Evolutionary conservation across 2,888 invertebrate species (phyloP), one percentile per base, ranked within the genome.

Genomic region (Coenonympha glycerion): DNA sequence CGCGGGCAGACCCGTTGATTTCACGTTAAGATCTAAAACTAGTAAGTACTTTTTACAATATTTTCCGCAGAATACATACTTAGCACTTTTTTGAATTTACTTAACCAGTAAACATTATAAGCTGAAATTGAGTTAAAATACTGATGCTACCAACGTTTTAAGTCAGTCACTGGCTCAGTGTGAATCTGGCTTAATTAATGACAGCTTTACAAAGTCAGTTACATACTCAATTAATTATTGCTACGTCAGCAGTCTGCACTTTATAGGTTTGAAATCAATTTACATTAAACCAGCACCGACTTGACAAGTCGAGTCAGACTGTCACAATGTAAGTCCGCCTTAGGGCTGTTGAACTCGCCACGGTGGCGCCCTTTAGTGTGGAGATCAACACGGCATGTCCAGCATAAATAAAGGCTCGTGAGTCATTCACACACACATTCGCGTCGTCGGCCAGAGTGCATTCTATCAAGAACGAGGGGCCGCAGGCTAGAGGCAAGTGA

Each of bases 381-480:
- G 52, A 52, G 52, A 47, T 47, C 34, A 34, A 34, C 44, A 13
- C 22, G 15, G 31, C 31, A 44, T 45, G 34, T 21, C 47, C 52
- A 48, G 52, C 52, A 48, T 33, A 41, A 42, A 39, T 34, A 44
- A 48, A 36, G 44, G 48, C 48, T 69, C 62, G 61, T 62, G 65
- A 70, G 16, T 39, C 45, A 49, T 55, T 52, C 52, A 52, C 48
- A 67, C 52, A 65, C 64, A 66, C 64, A 68, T 60, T 5, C 62
- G 62, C 63, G 26, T 36, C 19, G 9, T 62, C 66, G 59, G 55
- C 54, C 45, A 45, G 42, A 31, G 31, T 9, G 48, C 54, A 44
- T 41, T 37, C 47, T 53, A 36, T 13, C 11, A 18, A 37, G 46
- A 34, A 37, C 45, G 28, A 22, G 13, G 15, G 39, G 16, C 39